These are phyloP conservation scores for Prunella fulvescens DNA, from an alignment of 2,113 vertebrate genomes.

Conservation along the genomic window DNA sequence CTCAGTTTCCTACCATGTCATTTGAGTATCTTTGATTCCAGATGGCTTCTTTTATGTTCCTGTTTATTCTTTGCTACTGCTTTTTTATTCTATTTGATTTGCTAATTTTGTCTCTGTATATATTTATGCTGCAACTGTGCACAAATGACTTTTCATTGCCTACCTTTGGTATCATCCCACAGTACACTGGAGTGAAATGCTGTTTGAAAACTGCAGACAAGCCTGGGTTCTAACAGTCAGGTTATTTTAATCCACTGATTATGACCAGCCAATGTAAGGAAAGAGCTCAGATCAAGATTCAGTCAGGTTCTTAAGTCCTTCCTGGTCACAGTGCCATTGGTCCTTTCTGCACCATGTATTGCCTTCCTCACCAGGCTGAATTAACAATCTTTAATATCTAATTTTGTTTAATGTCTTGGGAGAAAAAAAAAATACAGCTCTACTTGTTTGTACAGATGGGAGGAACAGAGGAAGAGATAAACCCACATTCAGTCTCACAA, in stretches of 20 bases:
- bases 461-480: background rate
- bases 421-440: background rate
- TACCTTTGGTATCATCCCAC: conserved; percentile 13
- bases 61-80: conserved; percentile 18
- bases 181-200: background rate
- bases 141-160: conserved; percentile 30
- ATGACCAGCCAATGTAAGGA: background rate
- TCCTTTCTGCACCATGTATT: background rate
- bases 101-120: conserved; percentile 40
- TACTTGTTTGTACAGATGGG: background rate
- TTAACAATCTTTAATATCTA: background rate
- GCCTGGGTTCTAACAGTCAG: background rate
- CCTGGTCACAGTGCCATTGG: background rate
- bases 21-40: conserved; percentile 47
- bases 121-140: conserved; percentile 20
- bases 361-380: background rate
- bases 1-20: conserved; percentile 57
- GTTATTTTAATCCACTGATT: background rate
- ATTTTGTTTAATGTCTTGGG: background rate
- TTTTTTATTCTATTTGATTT: conserved; percentile 63
- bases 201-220: background rate
- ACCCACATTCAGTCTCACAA: background rate
- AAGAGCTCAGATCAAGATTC: no score
- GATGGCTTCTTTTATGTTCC: conserved; percentile 52
- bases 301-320: background rate